Conservation (phyloP, 2,888 invertebrate species). For the Lepetodrilus schrolli region DNA sequence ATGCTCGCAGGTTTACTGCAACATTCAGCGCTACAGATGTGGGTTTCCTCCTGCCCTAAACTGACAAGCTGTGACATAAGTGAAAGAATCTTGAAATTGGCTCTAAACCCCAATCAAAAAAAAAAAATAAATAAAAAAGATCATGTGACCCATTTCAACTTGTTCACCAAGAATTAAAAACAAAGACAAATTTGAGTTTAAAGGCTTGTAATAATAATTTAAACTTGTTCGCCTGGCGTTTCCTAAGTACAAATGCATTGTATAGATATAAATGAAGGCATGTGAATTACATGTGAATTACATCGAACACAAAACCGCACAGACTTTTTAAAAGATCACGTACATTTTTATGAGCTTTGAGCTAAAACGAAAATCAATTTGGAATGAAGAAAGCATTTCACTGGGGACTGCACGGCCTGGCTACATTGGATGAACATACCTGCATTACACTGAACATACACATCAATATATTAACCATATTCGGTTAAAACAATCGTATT, state of each 20-base stretch:
- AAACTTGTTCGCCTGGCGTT: conserved; percentile 2
- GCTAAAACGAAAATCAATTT: conserved; percentile 7
- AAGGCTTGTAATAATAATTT: conserved; percentile 20
- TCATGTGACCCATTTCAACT: no score
- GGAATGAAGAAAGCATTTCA: conserved; percentile 10
- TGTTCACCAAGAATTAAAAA: neutral
- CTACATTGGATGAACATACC: neutral
- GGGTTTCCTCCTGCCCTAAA: no score
- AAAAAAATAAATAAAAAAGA: no score
- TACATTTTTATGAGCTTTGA: conserved; percentile 6
- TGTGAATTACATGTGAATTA: conserved; percentile 12
- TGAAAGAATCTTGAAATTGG: no score
- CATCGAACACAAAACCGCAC: neutral
- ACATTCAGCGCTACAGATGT: no score
- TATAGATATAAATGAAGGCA: conserved; percentile 22
- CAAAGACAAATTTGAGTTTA: neutral
- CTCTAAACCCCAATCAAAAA: no score
- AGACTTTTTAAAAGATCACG: neutral
- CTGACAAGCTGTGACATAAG: no score
- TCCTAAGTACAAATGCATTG: conserved; percentile 25
- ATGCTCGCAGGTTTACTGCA: no score
- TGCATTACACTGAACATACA: neutral
- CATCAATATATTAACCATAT: neutral
- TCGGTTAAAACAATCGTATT: neutral
- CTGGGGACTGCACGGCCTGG: neutral